These are phyloP conservation scores for Pantala flavescens DNA, from an alignment of 1,140 invertebrate species.

Conservation along the genomic window DNA sequence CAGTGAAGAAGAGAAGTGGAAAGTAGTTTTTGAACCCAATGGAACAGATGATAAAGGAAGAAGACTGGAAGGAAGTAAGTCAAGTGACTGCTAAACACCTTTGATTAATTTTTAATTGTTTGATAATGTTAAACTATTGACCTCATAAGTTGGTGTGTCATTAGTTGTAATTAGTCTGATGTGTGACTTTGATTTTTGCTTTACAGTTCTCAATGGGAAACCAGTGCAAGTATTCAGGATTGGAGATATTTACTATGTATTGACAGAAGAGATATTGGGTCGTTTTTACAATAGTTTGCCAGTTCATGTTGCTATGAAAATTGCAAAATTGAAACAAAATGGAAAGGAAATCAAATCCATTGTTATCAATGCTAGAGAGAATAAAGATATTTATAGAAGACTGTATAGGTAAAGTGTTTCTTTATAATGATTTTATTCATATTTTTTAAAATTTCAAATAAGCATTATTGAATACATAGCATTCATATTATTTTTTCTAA, in stretches of 20 bases:
- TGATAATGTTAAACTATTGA: too few species aligned
- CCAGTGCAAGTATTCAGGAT: background rate
- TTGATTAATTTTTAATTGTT: too few species aligned
- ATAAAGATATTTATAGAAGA: background rate
- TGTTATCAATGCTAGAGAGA: background rate
- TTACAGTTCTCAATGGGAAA: background rate
- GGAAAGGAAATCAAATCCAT: background rate
- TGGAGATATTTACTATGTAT: background rate
- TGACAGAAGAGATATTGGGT: background rate
- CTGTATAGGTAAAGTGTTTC: background rate
- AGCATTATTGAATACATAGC: too few species aligned
- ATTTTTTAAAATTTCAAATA: too few species aligned
- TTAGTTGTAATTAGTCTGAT: too few species aligned
- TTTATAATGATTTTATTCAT: background rate
- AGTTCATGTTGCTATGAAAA: background rate
- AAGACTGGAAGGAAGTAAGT: too few species aligned
- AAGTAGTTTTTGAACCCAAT: too few species aligned
- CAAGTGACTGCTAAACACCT: too few species aligned
- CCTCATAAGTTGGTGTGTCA: too few species aligned
- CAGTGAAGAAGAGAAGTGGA: too few species aligned
- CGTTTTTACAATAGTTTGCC: background rate
- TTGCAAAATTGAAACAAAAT: background rate
- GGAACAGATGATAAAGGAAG: too few species aligned
- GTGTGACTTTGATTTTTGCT: background rate
- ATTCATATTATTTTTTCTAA: too few species aligned